Evolutionary conservation across 2,113 vertebrate species (phyloP), one percentile per base, ranked within the genome.

Genomic region (Chionis minor): DNA sequence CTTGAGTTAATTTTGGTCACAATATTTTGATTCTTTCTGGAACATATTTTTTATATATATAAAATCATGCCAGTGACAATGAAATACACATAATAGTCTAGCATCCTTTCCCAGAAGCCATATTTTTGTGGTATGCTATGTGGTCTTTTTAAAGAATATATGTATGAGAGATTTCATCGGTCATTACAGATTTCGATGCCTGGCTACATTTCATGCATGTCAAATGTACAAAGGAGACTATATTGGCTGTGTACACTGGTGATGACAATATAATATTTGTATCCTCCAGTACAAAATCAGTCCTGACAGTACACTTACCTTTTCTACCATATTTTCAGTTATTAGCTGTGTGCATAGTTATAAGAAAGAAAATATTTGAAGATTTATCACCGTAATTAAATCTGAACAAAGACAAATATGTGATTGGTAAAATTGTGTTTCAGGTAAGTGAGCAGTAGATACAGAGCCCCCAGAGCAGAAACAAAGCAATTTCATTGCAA

Each of bases 361-460:
- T 65, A 79, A 42, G 54, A 89, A 82, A 88, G 86, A 83, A 95
- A 95, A 89, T 73, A 51, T 88, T 86, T 95, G 47, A 89, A 97
- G 75, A 96, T 97, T 85, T 97, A 97, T 97, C 95, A 73, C 23
- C 86, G 49, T 92, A 95, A 97, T 96, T 97, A 87, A 69, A 92
- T 77, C 62, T 85, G 38, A 97, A 81, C 63, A 97, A 92, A 97
- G 79, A 96, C 86, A 97, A 96, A 95, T 90, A 86, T 17, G 8
- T 80, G 81, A 88, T 89, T 75, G 74, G 69, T 96, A 79, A 69
- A 90, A 74, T 7, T 89, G 81, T 96, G 69, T 87, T 94, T 92
- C 59, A 91, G 93, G 78, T 79, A 97, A 81, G 72, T 89, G 35
- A 97, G 40, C 55, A 81, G 74, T 88, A 91, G 80, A 88, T 93